Conservation (phyloP, 2,113 vertebrate species). For the Eulemur rufifrons region DNA sequence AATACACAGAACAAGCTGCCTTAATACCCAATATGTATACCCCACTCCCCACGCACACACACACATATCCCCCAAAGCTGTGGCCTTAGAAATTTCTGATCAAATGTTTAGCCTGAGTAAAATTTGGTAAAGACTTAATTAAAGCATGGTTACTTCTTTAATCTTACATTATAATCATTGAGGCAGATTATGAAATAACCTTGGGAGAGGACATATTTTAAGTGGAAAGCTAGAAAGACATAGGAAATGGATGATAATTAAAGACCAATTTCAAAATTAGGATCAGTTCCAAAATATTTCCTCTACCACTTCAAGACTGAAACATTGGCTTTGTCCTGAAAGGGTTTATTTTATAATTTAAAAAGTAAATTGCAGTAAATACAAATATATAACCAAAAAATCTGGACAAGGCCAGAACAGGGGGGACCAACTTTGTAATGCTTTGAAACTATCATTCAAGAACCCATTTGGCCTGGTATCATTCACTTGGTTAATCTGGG, state of each 20-base stretch:
- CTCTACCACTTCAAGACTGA: conserved; percentile 23
- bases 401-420: not conserved
- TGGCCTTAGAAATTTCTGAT: conserved; percentile 25
- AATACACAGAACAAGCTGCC: conserved; percentile 13
- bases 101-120: conserved; percentile 60
- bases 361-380: conserved; percentile 38
- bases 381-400: conserved; percentile 34
- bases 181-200: conserved; percentile 20
- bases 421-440: not conserved
- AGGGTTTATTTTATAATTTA: not conserved
- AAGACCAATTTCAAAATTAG: conserved; percentile 47
- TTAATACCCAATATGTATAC: not conserved
- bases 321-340: not conserved
- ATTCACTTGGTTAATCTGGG: conserved; percentile 30
- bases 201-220: not conserved
- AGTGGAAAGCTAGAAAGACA: not conserved
- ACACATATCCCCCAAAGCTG: not conserved
- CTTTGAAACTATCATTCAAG: conserved; percentile 7
- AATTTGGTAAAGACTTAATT: conserved; percentile 35
- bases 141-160: conserved; percentile 33
- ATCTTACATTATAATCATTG: not conserved
- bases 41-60: not conserved
- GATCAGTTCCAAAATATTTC: conserved; percentile 36
- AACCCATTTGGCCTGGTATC: conserved; percentile 36
- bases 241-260: conserved; percentile 1